Percentiles rank a stretch among this genome's conserved stretches.
phyloP scores from a whole-genome alignment of 2,113 vertebrate genomes.

The Craseonycteris thonglongyai region DNA sequence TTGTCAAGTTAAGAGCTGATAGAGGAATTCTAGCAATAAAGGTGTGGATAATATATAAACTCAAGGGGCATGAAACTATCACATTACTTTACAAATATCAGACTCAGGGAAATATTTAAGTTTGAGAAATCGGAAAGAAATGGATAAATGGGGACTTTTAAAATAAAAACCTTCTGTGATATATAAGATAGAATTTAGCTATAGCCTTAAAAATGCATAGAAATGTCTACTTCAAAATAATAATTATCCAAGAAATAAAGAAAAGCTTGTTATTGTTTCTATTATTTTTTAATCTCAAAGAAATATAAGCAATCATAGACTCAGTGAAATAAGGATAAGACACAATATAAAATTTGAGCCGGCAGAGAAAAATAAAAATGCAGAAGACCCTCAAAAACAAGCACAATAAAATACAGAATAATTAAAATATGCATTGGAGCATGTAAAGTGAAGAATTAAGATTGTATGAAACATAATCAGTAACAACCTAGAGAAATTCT shows the following conservation, averaged over 20 bases:
- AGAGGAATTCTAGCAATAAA: constrained; percentile 36
- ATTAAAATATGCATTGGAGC: neutral
- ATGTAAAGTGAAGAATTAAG: neutral
- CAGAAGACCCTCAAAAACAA: neutral
- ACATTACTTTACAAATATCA: constrained; percentile 22
- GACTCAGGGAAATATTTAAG: neutral
- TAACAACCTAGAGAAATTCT: constrained; percentile 9
- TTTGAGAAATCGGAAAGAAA: constrained; percentile 25
- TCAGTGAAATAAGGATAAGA: neutral
- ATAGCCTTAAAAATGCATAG: neutral
- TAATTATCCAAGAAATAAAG: constrained; percentile 19
- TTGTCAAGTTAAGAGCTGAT: neutral
- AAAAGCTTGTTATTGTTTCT: neutral
- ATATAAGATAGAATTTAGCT: neutral
- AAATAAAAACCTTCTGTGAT: neutral
- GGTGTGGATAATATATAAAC: neutral
- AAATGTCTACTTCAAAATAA: neutral
- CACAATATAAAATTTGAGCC: neutral
- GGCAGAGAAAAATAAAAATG: neutral
- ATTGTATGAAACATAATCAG: neutral
- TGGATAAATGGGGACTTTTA: neutral
- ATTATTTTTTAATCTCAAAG: neutral
- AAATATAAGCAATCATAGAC: neutral
- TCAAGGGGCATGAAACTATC: constrained; percentile 23
- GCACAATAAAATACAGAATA: neutral